Evolutionary conservation across 30 jellyfish, hydroid and myxozoan species (phyloP), one percentile per base, ranked within the genome.

Genomic region (Cassiopea xamachana): DNA sequence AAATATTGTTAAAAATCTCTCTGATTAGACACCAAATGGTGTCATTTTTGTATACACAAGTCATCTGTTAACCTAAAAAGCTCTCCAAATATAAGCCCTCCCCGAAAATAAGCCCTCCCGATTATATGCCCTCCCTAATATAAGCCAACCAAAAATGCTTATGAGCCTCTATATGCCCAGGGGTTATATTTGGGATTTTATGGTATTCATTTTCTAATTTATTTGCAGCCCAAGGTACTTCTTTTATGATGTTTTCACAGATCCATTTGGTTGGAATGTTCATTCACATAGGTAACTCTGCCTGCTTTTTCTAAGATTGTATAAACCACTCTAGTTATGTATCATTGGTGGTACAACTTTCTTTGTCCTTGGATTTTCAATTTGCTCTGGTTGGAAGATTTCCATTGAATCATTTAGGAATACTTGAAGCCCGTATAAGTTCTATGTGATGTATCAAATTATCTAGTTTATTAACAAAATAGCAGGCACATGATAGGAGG

Each of bases 211-310:
- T 16, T 16, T 1, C n/a, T 60, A 7, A 46, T 84, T 84, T 77
- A 13, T 18, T 51, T 75, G 2, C 69, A 60, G 82, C 27, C 14
- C 76, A 39, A 87, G 77, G 58, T 45, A 71, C 60, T 59, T 75
- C 45, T 82, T 60, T 55, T 83, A 93, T 69, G 96, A 93, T 87
- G 94, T 90, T 1, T 93, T 79, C 78, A 69, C 91, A 16, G 98
- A 93, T 68, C 96, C 96, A 45, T 78, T 93, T 72, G 87, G 91
- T 46, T 93, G 98, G 98, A 73, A 70, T 44, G 60, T 79, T 13
- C 44, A n/a, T 27, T 43, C 46, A 16, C 50, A 71, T 44, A 67
- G 83, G 90, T 87, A 77, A 46, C n/a, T 69, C 1, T 7, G 46
- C 60, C 13, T 16, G 50, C 50, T 46, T 47, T 39, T 1, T 27